Evolutionary conservation across 1,140 invertebrate species (phyloP), one percentile per base, ranked within the genome.

Genomic region (Drosophila arawakana): DNA sequence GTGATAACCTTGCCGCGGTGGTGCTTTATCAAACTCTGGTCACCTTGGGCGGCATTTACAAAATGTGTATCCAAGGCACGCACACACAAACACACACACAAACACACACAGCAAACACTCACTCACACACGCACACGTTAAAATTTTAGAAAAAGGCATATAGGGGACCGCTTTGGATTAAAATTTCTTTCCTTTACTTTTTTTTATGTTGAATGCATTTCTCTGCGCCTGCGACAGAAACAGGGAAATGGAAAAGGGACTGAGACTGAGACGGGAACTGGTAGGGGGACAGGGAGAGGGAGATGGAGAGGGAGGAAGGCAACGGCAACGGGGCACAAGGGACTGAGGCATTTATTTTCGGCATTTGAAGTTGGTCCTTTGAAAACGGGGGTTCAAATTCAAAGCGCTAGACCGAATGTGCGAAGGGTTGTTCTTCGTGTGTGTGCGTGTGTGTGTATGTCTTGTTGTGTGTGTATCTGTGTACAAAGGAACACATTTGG

Each of bases 291-390:
- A 15, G 49, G 47, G 35, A 10, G 7, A 5, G 10, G 10, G 37
- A 15, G 30, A 9, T 35, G 8, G 15, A 21, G 4, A n/a, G 43
- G 25, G 4, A 43, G 13, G 47, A 25, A 8, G 35, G 21, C 25
- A 34, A 60, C 49, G 35, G 21, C 25, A 34, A 60, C 49, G 34
- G 57, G 52, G 46, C 52, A 54, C 50, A 49, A 55, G 71, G 66
- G 72, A 52, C 69, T 52, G 72, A 62, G 82, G 83, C 83, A 88
- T 86, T 88, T 88, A 88, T 88, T 89, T 88, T 88, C 84, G 84
- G 84, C 85, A 88, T 88, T 88, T 88, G 84, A 88, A 88, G 84
- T 88, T 88, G 77, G 84, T 88, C 84, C 84, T 88, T 88, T 88
- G 75, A 76, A 83, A 89, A 89, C 83, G 74, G 84, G 84, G 84